Conservation (phyloP, 2,113 vertebrate species). For the Lagenorhynchus albirostris region DNA sequence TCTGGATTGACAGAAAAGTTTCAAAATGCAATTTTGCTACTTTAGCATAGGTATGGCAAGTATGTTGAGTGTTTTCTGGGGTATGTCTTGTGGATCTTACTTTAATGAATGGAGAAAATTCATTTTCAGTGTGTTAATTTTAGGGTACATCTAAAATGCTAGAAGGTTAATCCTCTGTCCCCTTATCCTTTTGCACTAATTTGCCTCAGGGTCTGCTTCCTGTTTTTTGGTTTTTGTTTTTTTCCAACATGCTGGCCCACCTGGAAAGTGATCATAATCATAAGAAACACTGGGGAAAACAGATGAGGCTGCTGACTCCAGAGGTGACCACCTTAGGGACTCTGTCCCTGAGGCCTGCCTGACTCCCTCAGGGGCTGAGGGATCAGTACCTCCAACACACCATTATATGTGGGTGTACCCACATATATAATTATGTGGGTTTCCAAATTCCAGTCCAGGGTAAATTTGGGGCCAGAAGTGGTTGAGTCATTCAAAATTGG, state of each 20-base stretch:
- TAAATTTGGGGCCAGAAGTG: not conserved
- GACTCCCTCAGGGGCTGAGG: not conserved
- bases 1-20: conserved; percentile 13
- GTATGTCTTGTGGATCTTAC: not conserved
- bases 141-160: not conserved
- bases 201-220: not conserved
- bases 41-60: not conserved
- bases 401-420: not conserved
- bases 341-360: not conserved
- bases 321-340: not conserved
- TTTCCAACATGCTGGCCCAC: not conserved
- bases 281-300: not conserved
- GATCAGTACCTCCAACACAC: not conserved
- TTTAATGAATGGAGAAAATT: conserved; percentile 11
- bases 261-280: not conserved
- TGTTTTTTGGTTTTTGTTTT: not conserved
- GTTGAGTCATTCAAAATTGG: conserved; percentile 25
- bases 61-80: not conserved
- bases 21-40: not conserved
- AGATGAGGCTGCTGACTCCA: not conserved
- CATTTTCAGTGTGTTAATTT: conserved; percentile 38
- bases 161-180: not conserved
- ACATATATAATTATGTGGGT: not conserved
- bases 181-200: not conserved
- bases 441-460: not conserved